Evolutionary conservation across 2,797 vertebrate genomes (phyloP), one percentile per base, ranked within the genome.

Genomic region (Clarias platycephalus): DNA sequence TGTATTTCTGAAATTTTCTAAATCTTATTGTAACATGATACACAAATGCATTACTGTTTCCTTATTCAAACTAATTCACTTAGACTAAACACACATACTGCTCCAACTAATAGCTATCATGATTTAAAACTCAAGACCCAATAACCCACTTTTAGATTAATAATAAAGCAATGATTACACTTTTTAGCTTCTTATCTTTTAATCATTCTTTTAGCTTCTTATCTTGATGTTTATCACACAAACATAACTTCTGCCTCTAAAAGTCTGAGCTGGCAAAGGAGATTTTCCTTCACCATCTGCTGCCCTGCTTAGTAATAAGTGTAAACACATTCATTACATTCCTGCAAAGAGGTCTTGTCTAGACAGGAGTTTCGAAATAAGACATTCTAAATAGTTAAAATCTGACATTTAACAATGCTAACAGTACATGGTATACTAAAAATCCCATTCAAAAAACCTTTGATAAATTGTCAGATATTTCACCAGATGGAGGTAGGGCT

Each of bases 401-500:
- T 77, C 10, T 6, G 22, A n/a, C 9, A 13, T 60, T 79, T n/a
- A 8, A 53, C 12, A 63, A 57, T 16, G 1, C 4, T 26, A 58
- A 24, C 26, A 64, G 18, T n/a, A 67, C 37, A 68, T 0, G 13
- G 12, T 34, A 4, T 0, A 28, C 26, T 68, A 49, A 63, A 83
- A 74, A 88, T 83, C 24, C 4, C 0, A 49, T 28, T 22, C 40
- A 55, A 70, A 53, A 82, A 57, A 8, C 34, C 49, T 40, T 34
- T 78, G 60, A 68, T 67, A 64, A 86, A 84, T 82, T 55, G 67
- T 71, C 31, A 22, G 40, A 62, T 49, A 31, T 64, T 85, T 71
- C 49, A 78, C 72, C 70, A 68, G 76, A 66, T 80, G 28, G 88
- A 89, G 88, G 88, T 88, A 89, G 85, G 81, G 81, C 75, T 82